Conservation (phyloP, 2,113 vertebrate species). For the Thalassarche chlororhynchos region DNA sequence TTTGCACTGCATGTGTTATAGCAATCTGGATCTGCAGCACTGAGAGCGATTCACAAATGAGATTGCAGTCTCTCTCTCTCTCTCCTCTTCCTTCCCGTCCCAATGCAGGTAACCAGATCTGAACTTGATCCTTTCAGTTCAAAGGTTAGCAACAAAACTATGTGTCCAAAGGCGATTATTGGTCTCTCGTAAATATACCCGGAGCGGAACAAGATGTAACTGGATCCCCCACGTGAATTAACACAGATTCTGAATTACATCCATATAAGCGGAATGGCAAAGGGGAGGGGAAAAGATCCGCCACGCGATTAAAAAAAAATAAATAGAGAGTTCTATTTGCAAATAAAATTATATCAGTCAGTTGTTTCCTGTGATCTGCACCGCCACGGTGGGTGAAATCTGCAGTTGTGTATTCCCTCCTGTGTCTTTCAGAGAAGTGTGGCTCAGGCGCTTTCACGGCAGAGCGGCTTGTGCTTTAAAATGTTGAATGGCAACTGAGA, state of each 20-base stretch:
- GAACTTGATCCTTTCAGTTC: slow-evolving; percentile 86
- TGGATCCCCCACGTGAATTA: slow-evolving; percentile 69
- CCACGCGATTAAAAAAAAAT: slow-evolving; percentile 10
- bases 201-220: slow-evolving; percentile 45
- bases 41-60: slow-evolving; percentile 92
- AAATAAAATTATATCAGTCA: slow-evolving; percentile 66
- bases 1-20: slow-evolving; percentile 87
- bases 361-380: slow-evolving; percentile 70
- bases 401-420: slow-evolving; percentile 72
- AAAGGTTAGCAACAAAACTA: slow-evolving; percentile 77
- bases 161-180: slow-evolving; percentile 59
- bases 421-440: slow-evolving; percentile 61
- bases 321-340: slow-evolving; percentile 37
- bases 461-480: slow-evolving; percentile 43
- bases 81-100: slow-evolving; percentile 65
- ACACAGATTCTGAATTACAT: slow-evolving; percentile 73
- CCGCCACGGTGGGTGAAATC: slow-evolving; percentile 71
- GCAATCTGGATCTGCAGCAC: slow-evolving; percentile 93
- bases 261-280: slow-evolving; percentile 67
- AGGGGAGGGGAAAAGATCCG: slow-evolving; percentile 24
- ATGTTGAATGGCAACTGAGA: slow-evolving; percentile 57
- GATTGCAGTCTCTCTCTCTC: slow-evolving; percentile 86
- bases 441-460: slow-evolving; percentile 58
- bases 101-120: slow-evolving; percentile 84
- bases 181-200: slow-evolving; percentile 48